Base-by-base conservation (phyloP, 2,113 vertebrate genomes). In the Hylia prasina region DNA sequence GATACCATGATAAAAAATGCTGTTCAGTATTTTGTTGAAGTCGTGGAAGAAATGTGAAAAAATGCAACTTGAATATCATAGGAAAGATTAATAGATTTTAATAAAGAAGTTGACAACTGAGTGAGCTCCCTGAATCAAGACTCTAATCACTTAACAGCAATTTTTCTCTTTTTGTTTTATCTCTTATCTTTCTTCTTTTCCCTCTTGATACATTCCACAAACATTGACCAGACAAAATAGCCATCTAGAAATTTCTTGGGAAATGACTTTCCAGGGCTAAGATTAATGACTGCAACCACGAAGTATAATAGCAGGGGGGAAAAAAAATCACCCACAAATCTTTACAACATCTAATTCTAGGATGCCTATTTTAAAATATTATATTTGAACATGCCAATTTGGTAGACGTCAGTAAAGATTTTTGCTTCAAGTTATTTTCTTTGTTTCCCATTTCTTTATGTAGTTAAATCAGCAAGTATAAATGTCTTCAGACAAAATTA, bases 401-500 rank as follows among this genome's bases (percentile, higher is more conserved):
- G 61, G 73, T 69, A 75, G 79, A 85, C 7, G 18, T 57, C 82
- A 77, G 70, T 87, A 89, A 97, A 96, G 58, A 86, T 82, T 86
- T 61, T 95, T 81, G 83, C 93, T 94, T 96, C 24, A 16, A 89
- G 90, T 87, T 92, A 53, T 97, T 94, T 94, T 75, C 69, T 93
- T 83, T 73, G 57, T 91, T 95, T 94, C 71, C 22, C 40, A 33
- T 96, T 97, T 84, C 88, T 91, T 86, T 95, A 57, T 58, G 50
- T 23, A 92, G 80, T 76, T 93, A 94, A 95, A 96, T 77, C 89
- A 95, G 85, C 53, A 92, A 93, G 81, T 90, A 97, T 92, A 97
- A 97, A 94, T 78, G 79, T 94, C 95, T 95, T 90, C 91, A 94
- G 91, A 94, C 79, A 95, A 96, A 97, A 96, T 94, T 90, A 97